Percentiles rank a stretch among this genome's conserved stretches.
Conservation (phyloP, 2,797 vertebrate genomes). For the Eulemur albifrons region DNA sequence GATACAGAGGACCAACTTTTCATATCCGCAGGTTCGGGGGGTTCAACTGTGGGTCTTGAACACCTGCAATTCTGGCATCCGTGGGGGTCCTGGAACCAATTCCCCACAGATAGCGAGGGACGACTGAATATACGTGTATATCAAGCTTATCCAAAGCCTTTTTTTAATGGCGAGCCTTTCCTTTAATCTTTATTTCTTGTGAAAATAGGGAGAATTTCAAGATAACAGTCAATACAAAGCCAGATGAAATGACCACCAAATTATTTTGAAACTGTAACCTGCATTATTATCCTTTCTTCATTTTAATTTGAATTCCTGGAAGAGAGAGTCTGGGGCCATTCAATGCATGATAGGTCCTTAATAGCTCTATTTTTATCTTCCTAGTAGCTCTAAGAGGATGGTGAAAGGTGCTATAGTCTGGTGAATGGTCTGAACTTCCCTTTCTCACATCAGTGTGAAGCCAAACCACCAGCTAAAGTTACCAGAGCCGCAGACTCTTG, state of each 20-base stretch:
- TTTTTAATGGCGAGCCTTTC: background rate
- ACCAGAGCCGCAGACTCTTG: background rate
- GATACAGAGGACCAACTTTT: background rate
- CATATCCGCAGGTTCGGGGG: background rate
- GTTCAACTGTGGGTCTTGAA: background rate
- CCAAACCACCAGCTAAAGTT: background rate
- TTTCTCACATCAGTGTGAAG: background rate
- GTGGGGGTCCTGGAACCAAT: background rate
- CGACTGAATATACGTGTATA: background rate
- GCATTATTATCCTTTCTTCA: background rate
- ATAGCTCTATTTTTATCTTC: background rate
- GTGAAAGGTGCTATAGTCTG: background rate
- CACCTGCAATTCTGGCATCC: background rate
- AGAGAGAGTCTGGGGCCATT: background rate
- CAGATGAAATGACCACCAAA: background rate
- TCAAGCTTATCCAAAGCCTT: background rate
- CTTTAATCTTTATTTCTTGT: conserved; percentile 10
- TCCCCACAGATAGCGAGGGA: background rate
- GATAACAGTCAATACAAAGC: background rate
- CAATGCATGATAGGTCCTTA: background rate
- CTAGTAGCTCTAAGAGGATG: background rate
- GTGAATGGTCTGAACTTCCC: background rate
- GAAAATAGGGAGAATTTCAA: conserved; percentile 6
- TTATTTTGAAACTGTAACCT: conserved; percentile 24
- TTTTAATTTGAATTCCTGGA: conserved; percentile 22